Evolutionary conservation across 1,140 invertebrate species (phyloP).

Genomic region (Drosophila asahinai): DNA sequence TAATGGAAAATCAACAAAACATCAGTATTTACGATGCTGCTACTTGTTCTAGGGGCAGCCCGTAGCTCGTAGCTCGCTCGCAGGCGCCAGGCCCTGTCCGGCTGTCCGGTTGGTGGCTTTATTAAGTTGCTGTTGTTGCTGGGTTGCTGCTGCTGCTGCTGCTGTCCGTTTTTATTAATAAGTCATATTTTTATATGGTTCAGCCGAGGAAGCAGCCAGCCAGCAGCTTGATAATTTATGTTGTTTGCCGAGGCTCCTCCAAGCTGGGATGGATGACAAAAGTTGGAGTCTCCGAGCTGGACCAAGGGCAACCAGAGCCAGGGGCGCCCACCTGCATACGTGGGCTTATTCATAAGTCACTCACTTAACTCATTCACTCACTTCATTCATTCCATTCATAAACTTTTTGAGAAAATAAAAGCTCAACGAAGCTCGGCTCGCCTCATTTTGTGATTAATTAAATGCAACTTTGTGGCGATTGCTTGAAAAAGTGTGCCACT

Average conservation of each 20-base stretch:
- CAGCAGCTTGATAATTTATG: conserved; percentile 71
- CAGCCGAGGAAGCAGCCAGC: conserved; percentile 30
- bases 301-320: conserved; percentile 48
- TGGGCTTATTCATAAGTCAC: conserved; percentile 59
- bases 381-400: conserved; percentile 65
- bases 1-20: conserved; percentile 82
- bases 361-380: conserved; percentile 50
- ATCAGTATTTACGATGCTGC: conserved; percentile 75
- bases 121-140: conserved; percentile 74
- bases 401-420: conserved; percentile 55
- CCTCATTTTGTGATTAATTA: conserved; percentile 71
- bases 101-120: conserved; percentile 68
- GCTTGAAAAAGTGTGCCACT: conserved; percentile 70
- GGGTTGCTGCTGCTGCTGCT: conserved; percentile 41
- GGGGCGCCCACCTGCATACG: conserved; percentile 35
- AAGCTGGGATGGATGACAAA: conserved; percentile 58
- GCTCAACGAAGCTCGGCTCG: conserved; percentile 41
- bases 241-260: conserved; percentile 48
- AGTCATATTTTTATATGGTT: conserved; percentile 79
- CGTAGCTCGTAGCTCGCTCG: neutral
- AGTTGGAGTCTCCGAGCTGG: conserved; percentile 31
- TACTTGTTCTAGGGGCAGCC: conserved; percentile 34
- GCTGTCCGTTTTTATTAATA: conserved; percentile 81
- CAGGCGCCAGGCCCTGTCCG: conserved; percentile 41
- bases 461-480: conserved; percentile 60